These are phyloP conservation scores for Oscheius myriophilus DNA, from an alignment of 2,888 invertebrate species.

Conservation along the genomic window DNA sequence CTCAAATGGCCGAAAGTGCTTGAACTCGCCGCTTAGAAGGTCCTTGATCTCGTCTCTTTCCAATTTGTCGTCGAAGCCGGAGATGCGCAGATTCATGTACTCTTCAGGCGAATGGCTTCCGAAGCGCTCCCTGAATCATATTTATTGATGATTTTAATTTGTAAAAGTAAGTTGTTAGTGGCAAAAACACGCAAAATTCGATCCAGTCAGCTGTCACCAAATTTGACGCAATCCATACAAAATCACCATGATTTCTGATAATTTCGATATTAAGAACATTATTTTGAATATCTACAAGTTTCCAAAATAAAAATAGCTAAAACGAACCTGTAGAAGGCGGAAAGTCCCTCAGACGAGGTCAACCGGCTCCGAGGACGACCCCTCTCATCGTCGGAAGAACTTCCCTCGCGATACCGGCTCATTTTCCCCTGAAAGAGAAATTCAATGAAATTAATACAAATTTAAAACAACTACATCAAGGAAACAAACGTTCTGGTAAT, in stretches of 20 bases:
- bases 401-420: conserved; percentile 16
- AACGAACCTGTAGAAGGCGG: conserved; percentile 23
- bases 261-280: too few relatives aligned
- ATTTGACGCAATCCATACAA: too few relatives aligned
- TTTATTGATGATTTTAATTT: too few relatives aligned
- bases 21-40: conserved; percentile 60
- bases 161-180: not conserved
- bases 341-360: conserved; percentile 6
- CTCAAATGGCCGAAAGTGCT: conserved; percentile 65
- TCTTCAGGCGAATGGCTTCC: conserved; percentile 70
- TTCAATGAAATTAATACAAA: not conserved
- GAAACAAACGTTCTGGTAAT: too few relatives aligned
- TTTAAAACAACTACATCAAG: too few relatives aligned
- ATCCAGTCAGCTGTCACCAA: too few relatives aligned
- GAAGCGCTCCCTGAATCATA: conserved; percentile 60
- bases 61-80: conserved; percentile 60
- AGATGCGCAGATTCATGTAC: conserved; percentile 68
- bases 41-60: conserved; percentile 63
- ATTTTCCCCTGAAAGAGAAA: conserved; percentile 3
- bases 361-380: conserved; percentile 6
- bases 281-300: too few relatives aligned
- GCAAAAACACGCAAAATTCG: not conserved
- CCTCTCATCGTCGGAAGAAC: conserved; percentile 20
- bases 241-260: too few relatives aligned
- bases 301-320: too few relatives aligned